Evolutionary conservation across 1,140 invertebrate genomes (phyloP), one percentile per base, ranked within the genome.

Genomic region (Neotoxoptera formosana): DNA sequence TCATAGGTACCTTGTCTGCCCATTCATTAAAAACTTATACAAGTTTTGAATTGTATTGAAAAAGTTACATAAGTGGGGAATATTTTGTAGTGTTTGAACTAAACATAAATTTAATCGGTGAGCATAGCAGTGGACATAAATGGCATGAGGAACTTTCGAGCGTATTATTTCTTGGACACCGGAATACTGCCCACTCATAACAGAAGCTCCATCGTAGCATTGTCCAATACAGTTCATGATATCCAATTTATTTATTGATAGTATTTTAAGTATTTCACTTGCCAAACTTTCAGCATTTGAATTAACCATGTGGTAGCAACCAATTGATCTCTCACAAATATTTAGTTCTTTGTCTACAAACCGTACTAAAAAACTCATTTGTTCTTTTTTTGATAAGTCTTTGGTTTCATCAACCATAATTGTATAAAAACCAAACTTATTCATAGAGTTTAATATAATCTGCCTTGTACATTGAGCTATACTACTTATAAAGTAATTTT

Each of bases 101-200:
- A 83, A 81, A 34, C 76, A 81, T 81, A 94, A 87, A 94, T 94
- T 94, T 76, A 94, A 81, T 34, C 91, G 91, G 81, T 94, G 94
- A 48, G 94, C 94, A 45, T 94, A 60, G 83, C 94, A 94, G 89
- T 94, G 94, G 25, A 94, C 92, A 93, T 94, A 94, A 53, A 94
- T 45, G 45, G 94, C 94, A 90, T 94, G 88, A 23, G 94, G 94
- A 47, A 92, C 94, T 30, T 83, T 81, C 45, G 94, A 91, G 94
- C 94, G 94, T 90, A 94, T 94, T 93, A 94, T 94, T 53, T 21
- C 45, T 91, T 94, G 94, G 93, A 94, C 91, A 56, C 91, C 90
- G 56, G 91, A 93, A 90, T 94, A 93, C 81, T 94, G 88, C 81
- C 93, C 92, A 60, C 92, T n/a, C 91, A 93, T 94, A 53, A 94